Base-by-base conservation (phyloP, 2,888 invertebrate species). In the Ypsolopha sequella region DNA sequence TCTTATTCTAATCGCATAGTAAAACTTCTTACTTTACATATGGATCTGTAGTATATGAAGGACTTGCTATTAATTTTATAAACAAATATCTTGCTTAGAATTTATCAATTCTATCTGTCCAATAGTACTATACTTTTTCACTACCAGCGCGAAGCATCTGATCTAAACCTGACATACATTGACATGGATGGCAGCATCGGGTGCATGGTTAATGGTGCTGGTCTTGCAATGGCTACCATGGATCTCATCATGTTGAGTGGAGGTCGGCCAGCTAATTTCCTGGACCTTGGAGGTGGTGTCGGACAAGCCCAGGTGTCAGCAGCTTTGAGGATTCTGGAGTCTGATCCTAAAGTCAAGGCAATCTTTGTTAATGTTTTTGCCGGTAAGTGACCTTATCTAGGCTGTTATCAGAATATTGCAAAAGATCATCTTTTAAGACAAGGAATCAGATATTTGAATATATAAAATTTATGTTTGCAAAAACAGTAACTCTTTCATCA, bases 161-260 rank as follows among this genome's bases (percentile, higher is more conserved):
- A 93, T 63, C 90, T 93, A 61, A 95, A 97, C 76, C 88, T 99
- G 36, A 99, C 98, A 73, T 99, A 99, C 76, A 97, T 99, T 60
- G 95, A 94, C 59, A 93, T 98, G 93, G 95, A 97, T 72, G 99
- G 99, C 53, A 98, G 97, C 75, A 99, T 99, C 72, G 99, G 98
- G 51, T 97, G 89, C 55, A 86, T 91, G 91, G 99, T 99, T 0
- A 99, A 99, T 87, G 99, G 99, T 14, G 99, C 99, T 59, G 99
- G 99, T 1, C 87, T 99, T 51, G 99, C 99, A 4, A 99, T 99
- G 99, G 99, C 99, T 2, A 99, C 99, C 7, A 98, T 99, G 99
- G 99, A 99, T 73, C 96, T 99, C 41, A 98, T 99, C 56, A 96
- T 96, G 70, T 82, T 99, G 41, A 93, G 97, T 77, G 99, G 99